Base-by-base conservation (phyloP, 1,140 invertebrate species). In the Drosophila serrata region DNA sequence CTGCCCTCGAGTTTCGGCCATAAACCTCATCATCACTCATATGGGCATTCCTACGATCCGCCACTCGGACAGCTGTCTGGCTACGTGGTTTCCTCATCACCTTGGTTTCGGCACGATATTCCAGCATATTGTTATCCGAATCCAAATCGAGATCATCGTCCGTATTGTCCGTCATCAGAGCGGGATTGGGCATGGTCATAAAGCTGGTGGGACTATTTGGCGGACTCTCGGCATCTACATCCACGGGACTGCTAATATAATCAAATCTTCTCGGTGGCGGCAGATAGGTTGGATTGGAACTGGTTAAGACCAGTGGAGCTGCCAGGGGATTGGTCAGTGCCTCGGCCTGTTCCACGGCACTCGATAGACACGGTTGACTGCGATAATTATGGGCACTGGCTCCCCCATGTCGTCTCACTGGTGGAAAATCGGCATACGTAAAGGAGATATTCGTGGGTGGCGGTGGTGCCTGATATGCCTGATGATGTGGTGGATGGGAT, bases 81-180 rank as follows among this genome's bases (percentile, higher is more conserved):
- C 94, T 93, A 29, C 95, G 93, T 0, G 95, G 95, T 4, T 94
- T 95, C 15, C 93, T 93, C 95, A 96, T 95, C 7, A 96, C 95
- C 70, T 94, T 94, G 59, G 94, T 94, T 62, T 95, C 94, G 6
- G 94, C 94, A 24, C 93, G 93, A 79, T 95, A 94, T 81, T 95
- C 95, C 31, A 92, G 81, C 57, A 93, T 68, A 57, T 92, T 93
- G 29, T 80, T 79, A 40, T 92, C 91, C 27, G 84, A 87, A 8
- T 93, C 92, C 46, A 90, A 27, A 9, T 93, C 92, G 27, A 92
- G 75, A 58, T 92, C 91, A 58, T 92, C 92, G 24, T 92, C 91
- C 3, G 91, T 92, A 27, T 90, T 90, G 60, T 92, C 91, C 9
- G 90, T 91, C 43, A 72, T 87, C 29, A 73, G 12, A 8, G 59